A percentile compares a stretch with the other conserved stretches of the same genome.
Conservation (phyloP, 30 jellyfish, hydroid and myxozoan genomes). For the Clytia hemisphaerica region DNA sequence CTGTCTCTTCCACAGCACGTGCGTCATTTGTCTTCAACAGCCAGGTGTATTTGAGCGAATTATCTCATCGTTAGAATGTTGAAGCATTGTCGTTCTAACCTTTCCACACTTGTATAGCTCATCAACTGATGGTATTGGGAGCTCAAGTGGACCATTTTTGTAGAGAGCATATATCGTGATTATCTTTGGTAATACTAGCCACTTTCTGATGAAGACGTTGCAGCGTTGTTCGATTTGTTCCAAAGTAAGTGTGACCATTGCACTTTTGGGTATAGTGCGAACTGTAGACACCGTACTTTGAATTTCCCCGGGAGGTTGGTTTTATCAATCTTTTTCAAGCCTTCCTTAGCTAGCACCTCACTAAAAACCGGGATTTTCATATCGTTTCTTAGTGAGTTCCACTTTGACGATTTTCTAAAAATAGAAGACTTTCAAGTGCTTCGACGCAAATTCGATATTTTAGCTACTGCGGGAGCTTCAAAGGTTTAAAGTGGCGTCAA, state of each 20-base stretch:
- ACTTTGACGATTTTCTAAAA: no score
- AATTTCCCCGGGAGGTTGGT: constrained; percentile 15
- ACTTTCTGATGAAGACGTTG: constrained; percentile 16
- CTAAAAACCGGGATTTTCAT: background rate
- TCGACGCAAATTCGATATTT: no score
- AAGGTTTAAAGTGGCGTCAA: no score
- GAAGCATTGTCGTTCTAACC: constrained; percentile 9
- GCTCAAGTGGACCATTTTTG: constrained; percentile 5
- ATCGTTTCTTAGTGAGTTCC: no score
- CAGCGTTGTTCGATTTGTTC: constrained; percentile 9
- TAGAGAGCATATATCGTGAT: background rate
- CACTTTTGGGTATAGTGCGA: constrained; percentile 10
- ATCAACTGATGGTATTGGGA: constrained; percentile 3
- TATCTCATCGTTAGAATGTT: background rate
- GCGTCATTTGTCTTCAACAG: no score
- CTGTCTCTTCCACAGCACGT: no score
- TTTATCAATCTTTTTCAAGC: background rate
- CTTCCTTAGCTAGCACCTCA: background rate
- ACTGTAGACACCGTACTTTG: constrained; percentile 7
- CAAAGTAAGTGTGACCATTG: constrained; percentile 9
- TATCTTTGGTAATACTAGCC: background rate
- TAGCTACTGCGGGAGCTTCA: no score
- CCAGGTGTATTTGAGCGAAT: constrained; percentile 10
- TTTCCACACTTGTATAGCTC: constrained; percentile 8
- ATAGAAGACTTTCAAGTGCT: no score